Conservation (phyloP, 2,888 invertebrate species). For the Ferdinandea cuprea region DNA sequence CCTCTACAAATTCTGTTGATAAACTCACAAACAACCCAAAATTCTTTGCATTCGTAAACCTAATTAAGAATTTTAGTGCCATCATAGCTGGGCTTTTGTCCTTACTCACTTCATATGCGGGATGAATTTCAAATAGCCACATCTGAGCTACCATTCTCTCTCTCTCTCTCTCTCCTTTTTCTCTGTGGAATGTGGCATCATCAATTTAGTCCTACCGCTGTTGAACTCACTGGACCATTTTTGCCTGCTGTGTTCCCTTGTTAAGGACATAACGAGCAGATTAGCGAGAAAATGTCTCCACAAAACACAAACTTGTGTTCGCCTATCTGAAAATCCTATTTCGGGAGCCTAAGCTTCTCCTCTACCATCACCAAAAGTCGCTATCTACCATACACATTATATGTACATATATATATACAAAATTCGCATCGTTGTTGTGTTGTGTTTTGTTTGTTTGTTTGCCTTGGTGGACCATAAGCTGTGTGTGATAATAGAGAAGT, state of each 20-base stretch:
- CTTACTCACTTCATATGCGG: conserved; percentile 25
- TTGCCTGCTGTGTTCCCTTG: not conserved
- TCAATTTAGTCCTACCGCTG: conserved; percentile 22
- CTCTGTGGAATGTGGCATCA: conserved; percentile 9
- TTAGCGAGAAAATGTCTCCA: conserved; percentile 36
- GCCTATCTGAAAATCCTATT: conserved; percentile 40
- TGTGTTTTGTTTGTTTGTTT: conserved; percentile 6
- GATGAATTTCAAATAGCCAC: conserved; percentile 51
- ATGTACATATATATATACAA: conserved; percentile 16
- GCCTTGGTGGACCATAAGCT: conserved; percentile 25
- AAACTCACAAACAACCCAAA: not conserved
- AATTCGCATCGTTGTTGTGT: conserved; percentile 19
- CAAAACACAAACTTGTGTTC: conserved; percentile 49
- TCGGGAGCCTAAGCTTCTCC: conserved; percentile 16
- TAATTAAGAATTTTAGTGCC: conserved; percentile 40
- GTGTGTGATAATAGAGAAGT: conserved; percentile 26
- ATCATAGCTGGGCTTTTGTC: not conserved
- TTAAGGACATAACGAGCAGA: conserved; percentile 39
- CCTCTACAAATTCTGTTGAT: too few species aligned
- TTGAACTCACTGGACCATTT: not conserved
- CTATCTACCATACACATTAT: not conserved
- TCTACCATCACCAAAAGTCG: not conserved
- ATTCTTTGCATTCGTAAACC: conserved; percentile 31
- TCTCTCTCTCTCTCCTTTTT: not conserved
- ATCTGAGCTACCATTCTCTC: conserved; percentile 1